Conservation (phyloP, 2,888 invertebrate genomes). For the Rhamphomyia laevipes region DNA sequence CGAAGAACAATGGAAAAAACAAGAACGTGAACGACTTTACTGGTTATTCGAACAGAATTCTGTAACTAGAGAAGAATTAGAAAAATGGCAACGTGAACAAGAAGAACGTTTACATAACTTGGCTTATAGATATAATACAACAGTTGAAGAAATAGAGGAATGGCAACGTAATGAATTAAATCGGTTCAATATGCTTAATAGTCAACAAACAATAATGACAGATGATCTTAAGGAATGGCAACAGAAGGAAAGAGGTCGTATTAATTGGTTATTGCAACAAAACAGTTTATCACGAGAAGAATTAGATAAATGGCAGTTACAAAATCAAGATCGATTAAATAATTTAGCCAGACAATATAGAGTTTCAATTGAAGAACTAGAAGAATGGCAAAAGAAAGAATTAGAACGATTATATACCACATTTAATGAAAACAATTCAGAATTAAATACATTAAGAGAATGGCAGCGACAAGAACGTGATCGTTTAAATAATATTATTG, state of each 20-base stretch:
- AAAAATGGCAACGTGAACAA: conserved; percentile 31
- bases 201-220: conserved; percentile 25
- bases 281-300: conserved; percentile 29
- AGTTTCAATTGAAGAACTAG: conserved; percentile 24
- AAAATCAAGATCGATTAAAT: conserved; percentile 23
- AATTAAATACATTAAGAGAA: conserved; percentile 17
- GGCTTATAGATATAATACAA: conserved; percentile 25
- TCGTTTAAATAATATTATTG: conserved; percentile 26
- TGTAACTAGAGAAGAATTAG: conserved; percentile 21
- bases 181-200: conserved; percentile 23
- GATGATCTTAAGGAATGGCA: conserved; percentile 27
- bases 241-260: conserved; percentile 26
- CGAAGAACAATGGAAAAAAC: conserved; percentile 33
- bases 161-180: conserved; percentile 30
- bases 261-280: conserved; percentile 34
- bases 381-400: conserved; percentile 30
- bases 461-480: conserved; percentile 24
- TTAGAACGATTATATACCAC: conserved; percentile 25
- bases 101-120: conserved; percentile 29
- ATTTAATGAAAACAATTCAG: conserved; percentile 25
- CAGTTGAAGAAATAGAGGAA: conserved; percentile 24
- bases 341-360: conserved; percentile 23
- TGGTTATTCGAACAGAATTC: conserved; percentile 25
- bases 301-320: conserved; percentile 29
- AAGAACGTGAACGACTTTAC: conserved; percentile 32